Evolutionary conservation across 2,797 vertebrate genomes (phyloP), one percentile per base, ranked within the genome.

Genomic region (Thamnophis elegans): DNA sequence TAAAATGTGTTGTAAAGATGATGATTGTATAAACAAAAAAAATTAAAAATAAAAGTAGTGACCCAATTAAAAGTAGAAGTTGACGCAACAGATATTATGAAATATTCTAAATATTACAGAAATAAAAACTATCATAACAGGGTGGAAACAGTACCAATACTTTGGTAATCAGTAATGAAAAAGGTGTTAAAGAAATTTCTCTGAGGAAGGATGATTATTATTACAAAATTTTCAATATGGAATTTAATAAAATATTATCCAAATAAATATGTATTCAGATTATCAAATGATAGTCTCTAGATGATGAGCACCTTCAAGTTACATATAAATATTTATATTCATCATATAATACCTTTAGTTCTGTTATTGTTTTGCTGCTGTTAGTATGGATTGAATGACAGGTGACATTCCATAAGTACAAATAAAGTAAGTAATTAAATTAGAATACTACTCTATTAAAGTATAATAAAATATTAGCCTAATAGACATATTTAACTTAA

Each of bases 381-480:
- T 90, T 95, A 93, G 68, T 87, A 9, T 89, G 96, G 96, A 95
- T 94, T 98, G 98, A 98, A 97, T 97, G 97, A 94, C 98, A 98
- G 97, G 95, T 98, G 97, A 97, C 96, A 98, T 97, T 98, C 97
- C 55, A 25, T 89, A 95, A 95, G 97, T 95, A 97, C 96, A 97
- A 98, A 97, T 97, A 95, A 94, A 91, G 94, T 94, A 96, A 97
- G 96, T 96, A 98, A 96, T 96, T 95, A 97, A 97, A 98, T 98
- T 97, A 97, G 97, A 97, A 96, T 95, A 97, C 92, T 95, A 95
- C 90, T 96, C 96, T 96, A 97, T 93, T 93, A 94, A 97, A 96
- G 86, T 94, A 97, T 97, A 97, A 97, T 95, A 92, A 97, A 87
- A 92, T 92, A 96, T 97, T 97, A 97, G 96, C 97, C 98, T 97